Evolutionary conservation across 2,888 invertebrate genomes (phyloP), one percentile per base, ranked within the genome.

Genomic region (Encarsia formosa): DNA sequence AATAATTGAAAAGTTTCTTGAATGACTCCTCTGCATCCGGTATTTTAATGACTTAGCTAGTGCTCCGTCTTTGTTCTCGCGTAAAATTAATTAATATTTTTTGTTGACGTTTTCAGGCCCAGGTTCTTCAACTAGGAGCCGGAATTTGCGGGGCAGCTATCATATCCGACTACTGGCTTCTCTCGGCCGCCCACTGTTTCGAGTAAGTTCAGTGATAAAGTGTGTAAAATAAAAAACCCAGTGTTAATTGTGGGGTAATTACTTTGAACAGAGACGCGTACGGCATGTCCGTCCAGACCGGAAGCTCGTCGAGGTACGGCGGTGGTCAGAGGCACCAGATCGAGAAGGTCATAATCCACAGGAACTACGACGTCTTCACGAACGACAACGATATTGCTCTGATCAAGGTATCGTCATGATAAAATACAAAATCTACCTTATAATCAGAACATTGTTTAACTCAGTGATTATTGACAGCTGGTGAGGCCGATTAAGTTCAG

Each of bases 181-280:
- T 54, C 6, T 48, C 53, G 4, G 57, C 57, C 13, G 57, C 51
- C 22, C 57, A 57, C 13, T 57, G 57, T 29, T 50, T 57, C 32
- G 45, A 41, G 57, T 57, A 11, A 45, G 51, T 45, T n/a, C n/a
- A n/a, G n/a, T n/a, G n/a, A n/a, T n/a, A n/a, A n/a, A n/a, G n/a
- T n/a, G n/a, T n/a, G n/a, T n/a, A n/a, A n/a, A n/a, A n/a, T n/a
- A n/a, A n/a, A n/a, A n/a, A n/a, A n/a, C n/a, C n/a, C n/a, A n/a
- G n/a, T n/a, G n/a, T n/a, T n/a, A n/a, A n/a, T n/a, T n/a, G n/a
- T n/a, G n/a, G n/a, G n/a, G n/a, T n/a, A n/a, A 29, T 29, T 8
- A 29, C 8, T 38, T 39, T 18, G n/a, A 13, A 35, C 35, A 45
- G 44, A 44, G 40, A 37, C 5, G 42, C 48, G 9, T 49, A 38